phyloP scores from a whole-genome alignment of 2,888 invertebrate genomes.

The Monochamus alternatus region DNA sequence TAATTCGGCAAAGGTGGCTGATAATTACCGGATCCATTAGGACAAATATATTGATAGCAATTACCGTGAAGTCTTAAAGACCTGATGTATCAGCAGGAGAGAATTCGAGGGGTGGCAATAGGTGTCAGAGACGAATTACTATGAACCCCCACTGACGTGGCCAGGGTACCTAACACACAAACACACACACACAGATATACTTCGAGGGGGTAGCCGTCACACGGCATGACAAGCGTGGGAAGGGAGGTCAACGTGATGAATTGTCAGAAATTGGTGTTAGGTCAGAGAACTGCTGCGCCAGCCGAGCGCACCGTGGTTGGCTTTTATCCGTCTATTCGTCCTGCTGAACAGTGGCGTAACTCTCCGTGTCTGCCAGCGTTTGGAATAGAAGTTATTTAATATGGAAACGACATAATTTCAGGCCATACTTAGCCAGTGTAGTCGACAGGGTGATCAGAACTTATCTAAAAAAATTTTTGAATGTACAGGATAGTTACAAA shows the following conservation, averaged over 20 bases:
- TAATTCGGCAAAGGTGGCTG: slow-evolving; percentile 24
- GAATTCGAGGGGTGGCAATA: slow-evolving; percentile 58
- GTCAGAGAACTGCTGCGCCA: slow-evolving; percentile 56
- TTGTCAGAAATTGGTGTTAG: slow-evolving; percentile 56
- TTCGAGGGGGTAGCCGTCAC: slow-evolving; percentile 34
- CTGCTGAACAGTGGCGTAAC: slow-evolving; percentile 15
- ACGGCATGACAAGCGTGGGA: slow-evolving; percentile 34
- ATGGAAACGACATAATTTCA: too few relatives aligned
- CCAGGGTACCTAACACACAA: slow-evolving; percentile 48
- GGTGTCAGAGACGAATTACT: slow-evolving; percentile 62
- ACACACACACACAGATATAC: slow-evolving; percentile 39
- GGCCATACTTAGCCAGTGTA: too few relatives aligned
- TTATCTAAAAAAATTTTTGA: too few relatives aligned
- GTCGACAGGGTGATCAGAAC: too few relatives aligned
- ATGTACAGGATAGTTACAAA: too few relatives aligned
- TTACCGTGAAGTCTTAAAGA: slow-evolving; percentile 46
- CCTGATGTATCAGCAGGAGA: slow-evolving; percentile 54
- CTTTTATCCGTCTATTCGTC: slow-evolving; percentile 1
- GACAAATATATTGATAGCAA: slow-evolving; percentile 43
- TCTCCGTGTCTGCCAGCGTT: neutral
- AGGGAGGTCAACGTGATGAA: slow-evolving; percentile 58
- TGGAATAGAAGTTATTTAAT: neutral
- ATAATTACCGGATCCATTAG: slow-evolving; percentile 29
- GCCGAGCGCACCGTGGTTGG: slow-evolving; percentile 38
- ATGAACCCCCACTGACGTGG: slow-evolving; percentile 55